These are phyloP conservation scores for Malacoraja senta DNA, from an alignment of 2,797 vertebrate species.

Conservation along the genomic window DNA sequence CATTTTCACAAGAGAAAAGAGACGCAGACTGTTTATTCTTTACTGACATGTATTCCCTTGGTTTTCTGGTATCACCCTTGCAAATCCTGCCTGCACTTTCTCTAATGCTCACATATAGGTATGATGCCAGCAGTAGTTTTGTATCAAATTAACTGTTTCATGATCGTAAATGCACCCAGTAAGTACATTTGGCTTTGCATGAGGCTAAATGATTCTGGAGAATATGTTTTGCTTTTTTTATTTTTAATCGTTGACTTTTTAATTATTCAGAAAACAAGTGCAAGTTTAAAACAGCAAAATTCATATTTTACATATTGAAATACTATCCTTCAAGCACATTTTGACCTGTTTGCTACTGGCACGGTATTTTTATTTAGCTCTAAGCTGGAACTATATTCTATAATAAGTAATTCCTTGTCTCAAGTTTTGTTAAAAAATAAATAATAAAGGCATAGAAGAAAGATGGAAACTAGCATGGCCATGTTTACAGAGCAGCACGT, in stretches of 20 bases:
- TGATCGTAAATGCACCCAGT: not conserved
- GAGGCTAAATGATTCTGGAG: not conserved
- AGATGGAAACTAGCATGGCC: conserved; percentile 13
- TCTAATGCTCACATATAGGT: no score
- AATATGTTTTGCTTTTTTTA: not conserved
- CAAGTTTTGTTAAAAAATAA: conserved; percentile 33
- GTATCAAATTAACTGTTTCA: not conserved
- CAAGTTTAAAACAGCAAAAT: not conserved
- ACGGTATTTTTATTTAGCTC: not conserved
- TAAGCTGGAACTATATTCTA: not conserved
- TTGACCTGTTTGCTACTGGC: not conserved
- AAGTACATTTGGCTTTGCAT: not conserved
- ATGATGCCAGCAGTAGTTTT: not conserved
- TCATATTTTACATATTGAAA: not conserved
- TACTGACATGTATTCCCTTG: no score
- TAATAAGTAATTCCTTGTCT: not conserved
- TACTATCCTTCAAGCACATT: not conserved
- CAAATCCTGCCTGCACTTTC: no score
- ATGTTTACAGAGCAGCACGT: conserved; percentile 15
- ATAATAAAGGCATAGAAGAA: conserved; percentile 29
- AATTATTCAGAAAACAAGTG: not conserved
- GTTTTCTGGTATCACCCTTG: no score
- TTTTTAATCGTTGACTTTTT: not conserved
- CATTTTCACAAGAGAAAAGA: no score
- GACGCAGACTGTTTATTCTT: no score